Evolutionary conservation across 2,888 invertebrate species (phyloP).

Genomic region (Mechanitis messenoides): DNA sequence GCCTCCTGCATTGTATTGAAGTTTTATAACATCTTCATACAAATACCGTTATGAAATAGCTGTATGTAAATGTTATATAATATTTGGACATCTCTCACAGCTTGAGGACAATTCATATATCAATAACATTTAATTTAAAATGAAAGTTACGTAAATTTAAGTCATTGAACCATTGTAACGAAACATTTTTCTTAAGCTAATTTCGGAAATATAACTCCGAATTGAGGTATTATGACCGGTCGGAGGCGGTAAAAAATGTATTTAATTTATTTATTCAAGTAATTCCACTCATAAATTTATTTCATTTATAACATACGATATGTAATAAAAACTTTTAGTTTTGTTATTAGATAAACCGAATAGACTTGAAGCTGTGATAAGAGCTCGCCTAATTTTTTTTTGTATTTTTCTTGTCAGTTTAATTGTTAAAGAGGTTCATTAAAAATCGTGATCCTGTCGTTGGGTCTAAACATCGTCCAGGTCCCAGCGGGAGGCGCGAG

Average conservation of each 20-base stretch:
- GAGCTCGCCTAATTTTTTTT: too few species aligned
- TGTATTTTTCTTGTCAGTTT: too few species aligned
- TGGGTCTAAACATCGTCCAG: background rate
- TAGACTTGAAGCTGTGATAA: too few species aligned
- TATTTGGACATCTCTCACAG: background rate
- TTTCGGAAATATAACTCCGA: conserved; percentile 39
- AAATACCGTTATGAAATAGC: background rate
- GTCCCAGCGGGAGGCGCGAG: conserved; percentile 52
- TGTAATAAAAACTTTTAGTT: background rate
- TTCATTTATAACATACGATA: conserved; percentile 38
- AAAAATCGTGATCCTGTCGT: conserved; percentile 30
- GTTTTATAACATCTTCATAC: too few species aligned
- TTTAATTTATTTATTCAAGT: conserved; percentile 56
- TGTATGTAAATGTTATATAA: background rate
- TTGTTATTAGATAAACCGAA: too few species aligned
- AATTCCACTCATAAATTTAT: conserved; percentile 46
- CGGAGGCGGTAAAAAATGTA: conserved; percentile 39
- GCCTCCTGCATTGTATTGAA: too few species aligned
- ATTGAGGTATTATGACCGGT: conserved; percentile 62
- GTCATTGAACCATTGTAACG: conserved; percentile 13
- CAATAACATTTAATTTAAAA: background rate
- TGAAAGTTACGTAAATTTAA: background rate
- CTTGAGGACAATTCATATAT: background rate
- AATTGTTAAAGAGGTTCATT: too few species aligned
- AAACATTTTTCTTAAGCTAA: conserved; percentile 20